Percentiles rank a stretch among this genome's conserved stretches.
Evolutionary conservation across 1,140 invertebrate species (phyloP).

Genomic region (Prorops nasuta): DNA sequence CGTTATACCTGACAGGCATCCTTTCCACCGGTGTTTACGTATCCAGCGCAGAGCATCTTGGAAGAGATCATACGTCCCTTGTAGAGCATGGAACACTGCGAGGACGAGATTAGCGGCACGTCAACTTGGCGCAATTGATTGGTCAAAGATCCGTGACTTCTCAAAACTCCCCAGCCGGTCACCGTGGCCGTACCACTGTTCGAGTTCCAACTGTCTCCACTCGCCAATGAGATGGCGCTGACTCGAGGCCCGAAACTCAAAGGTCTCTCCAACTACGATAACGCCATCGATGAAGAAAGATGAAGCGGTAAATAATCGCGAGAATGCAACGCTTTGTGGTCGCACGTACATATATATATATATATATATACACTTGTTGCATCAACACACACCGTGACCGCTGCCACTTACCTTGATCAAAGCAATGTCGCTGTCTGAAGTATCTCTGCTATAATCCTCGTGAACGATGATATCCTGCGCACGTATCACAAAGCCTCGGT

Average conservation of each 20-base stretch:
- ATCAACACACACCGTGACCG: no score
- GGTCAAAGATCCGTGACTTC: constrained; percentile 43
- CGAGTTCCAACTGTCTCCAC: constrained; percentile 21
- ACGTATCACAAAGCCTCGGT: constrained; percentile 15
- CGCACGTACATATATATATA: not conserved
- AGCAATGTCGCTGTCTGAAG: constrained; percentile 59
- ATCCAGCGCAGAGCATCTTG: constrained; percentile 64
- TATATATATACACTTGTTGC: no score
- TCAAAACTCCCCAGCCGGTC: constrained; percentile 47
- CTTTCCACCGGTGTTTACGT: constrained; percentile 55
- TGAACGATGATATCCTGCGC: constrained; percentile 40
- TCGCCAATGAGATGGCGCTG: constrained; percentile 33
- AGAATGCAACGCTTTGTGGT: not conserved
- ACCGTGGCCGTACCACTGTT: constrained; percentile 29
- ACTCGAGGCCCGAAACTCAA: constrained; percentile 27
- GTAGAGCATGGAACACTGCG: constrained; percentile 30
- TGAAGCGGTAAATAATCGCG: not conserved
- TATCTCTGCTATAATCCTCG: constrained; percentile 39
- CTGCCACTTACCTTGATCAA: constrained; percentile 47
- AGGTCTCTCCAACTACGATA: constrained; percentile 33
- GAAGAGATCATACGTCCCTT: constrained; percentile 15
- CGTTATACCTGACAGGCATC: constrained; percentile 58
- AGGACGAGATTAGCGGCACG: constrained; percentile 36
- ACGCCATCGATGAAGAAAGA: not conserved
- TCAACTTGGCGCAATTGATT: constrained; percentile 49